A percentile compares a stretch with the other conserved stretches of the same genome.
These are phyloP conservation scores for Xiphophorus maculatus DNA, from an alignment of 2,113 vertebrate genomes.

Conservation along the genomic window DNA sequence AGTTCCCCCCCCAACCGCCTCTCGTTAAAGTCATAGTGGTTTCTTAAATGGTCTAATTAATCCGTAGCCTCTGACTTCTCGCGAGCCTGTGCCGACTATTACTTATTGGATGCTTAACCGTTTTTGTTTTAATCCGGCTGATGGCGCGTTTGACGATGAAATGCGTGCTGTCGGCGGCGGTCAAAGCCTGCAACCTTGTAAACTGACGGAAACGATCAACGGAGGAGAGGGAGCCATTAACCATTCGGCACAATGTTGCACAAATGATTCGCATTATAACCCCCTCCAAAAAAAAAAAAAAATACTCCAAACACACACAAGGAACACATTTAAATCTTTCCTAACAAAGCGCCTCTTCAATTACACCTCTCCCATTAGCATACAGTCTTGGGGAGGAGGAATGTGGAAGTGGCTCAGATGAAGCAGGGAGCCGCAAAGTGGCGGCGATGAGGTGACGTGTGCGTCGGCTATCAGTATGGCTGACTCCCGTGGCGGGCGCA, in stretches of 20 bases:
- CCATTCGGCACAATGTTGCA: slow-evolving; percentile 60
- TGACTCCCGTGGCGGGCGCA: slow-evolving; percentile 70
- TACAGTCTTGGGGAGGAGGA: slow-evolving; percentile 65
- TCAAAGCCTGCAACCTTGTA: slow-evolving; percentile 63
- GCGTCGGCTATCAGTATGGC: slow-evolving; percentile 58
- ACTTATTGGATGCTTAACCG: slow-evolving; percentile 54
- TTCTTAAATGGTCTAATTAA: slow-evolving; percentile 68
- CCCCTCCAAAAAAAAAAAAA: neutral
- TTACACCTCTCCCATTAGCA: slow-evolving; percentile 75
- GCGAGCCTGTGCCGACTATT: slow-evolving; percentile 50
- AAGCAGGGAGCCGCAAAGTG: slow-evolving; percentile 45
- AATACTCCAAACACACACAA: slow-evolving; percentile 57
- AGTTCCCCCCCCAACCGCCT: neutral
- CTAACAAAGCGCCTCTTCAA: slow-evolving; percentile 74
- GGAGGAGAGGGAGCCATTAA: slow-evolving; percentile 51
- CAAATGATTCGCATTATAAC: slow-evolving; percentile 56
- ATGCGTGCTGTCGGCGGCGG: slow-evolving; percentile 44
- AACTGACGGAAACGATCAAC: slow-evolving; percentile 47
- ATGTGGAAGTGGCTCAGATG: slow-evolving; percentile 72
- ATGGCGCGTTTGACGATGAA: slow-evolving; percentile 61
- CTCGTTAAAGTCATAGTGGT: slow-evolving; percentile 61
- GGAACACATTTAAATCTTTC: slow-evolving; percentile 71
- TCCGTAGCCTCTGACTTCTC: slow-evolving; percentile 57
- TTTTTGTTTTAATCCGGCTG: slow-evolving; percentile 54
- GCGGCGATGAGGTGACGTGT: slow-evolving; percentile 61